Base-by-base conservation (phyloP, 2,888 invertebrate genomes). In the Callimorpha dominula region DNA sequence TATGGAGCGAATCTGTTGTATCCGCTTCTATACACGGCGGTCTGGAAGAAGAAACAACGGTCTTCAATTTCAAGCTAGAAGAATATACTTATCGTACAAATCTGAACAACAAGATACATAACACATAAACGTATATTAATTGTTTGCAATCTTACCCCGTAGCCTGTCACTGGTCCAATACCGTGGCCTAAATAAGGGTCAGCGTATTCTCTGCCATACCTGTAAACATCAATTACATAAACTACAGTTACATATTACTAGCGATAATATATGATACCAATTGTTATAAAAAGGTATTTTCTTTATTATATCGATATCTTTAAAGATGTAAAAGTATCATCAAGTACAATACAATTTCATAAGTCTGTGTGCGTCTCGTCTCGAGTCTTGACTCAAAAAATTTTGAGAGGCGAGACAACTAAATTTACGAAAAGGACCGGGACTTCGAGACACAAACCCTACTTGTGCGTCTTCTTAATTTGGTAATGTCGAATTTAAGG, bases 1-100 rank as follows among this genome's bases (percentile, higher is more conserved):
- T 99, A 99, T 90, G 99, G 99, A 95, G 99, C 97, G 96, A 99
- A 99, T 96, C 99, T 97, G 96, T 98, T 99, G 97, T 98, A 99
- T 87, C 98, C 98, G 95, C 98, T 98, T 96, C 99, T 97, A 96
- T 99, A 99, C 88, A 99, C 98, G 85, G 98, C 98, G 91, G 98
- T 98, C 98, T 98, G 96, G 62, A 96, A 96, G 80, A 63, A 72
- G 31, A 65, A 71, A 40, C 15, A 14, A 8, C 14, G n/a, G 74
- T 76, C 72, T 49, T 63, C 40, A 40, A 54, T 54, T 42, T 42
- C 17, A 52, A 3, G 20, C 40, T 52, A 49, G 8, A 42, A 20
- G 15, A n/a, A 54, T n/a, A 54, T 9, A 7, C n/a, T 54, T 57
- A 57, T 12, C 4, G 4, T 57, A 12, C 5, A 20, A 12, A 11